These are phyloP conservation scores for Epizoanthus rinbou DNA, from an alignment of 92 coral and sea anemone species.

Conservation along the genomic window DNA sequence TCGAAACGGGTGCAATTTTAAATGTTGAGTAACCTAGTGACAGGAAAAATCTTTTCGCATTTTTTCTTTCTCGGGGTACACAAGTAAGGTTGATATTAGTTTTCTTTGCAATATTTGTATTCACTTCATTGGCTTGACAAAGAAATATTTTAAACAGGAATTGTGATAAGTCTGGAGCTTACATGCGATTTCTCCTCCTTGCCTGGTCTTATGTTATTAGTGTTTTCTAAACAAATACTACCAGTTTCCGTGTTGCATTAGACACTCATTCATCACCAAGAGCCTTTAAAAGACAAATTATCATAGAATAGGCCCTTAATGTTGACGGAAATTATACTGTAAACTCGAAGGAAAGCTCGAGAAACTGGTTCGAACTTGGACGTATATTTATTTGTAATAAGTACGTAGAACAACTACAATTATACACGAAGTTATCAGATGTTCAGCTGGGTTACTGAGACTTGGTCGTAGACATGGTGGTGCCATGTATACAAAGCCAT, in stretches of 20 bases:
- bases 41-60: no score
- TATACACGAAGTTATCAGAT: constrained; percentile 46
- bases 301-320: constrained; percentile 27
- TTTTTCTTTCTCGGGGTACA: no score
- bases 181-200: background rate
- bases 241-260: constrained; percentile 20
- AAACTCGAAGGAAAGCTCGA: constrained; percentile 20
- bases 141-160: no score
- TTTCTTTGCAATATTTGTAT: no score
- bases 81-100: no score
- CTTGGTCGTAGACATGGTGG: constrained; percentile 42
- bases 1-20: no score
- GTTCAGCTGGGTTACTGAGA: constrained; percentile 50
- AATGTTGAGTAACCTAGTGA: no score
- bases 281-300: constrained; percentile 32
- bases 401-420: background rate
- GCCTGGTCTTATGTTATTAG: background rate
- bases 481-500: constrained; percentile 57
- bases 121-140: no score
- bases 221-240: constrained; percentile 38
- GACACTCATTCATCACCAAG: constrained; percentile 21
- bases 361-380: background rate
- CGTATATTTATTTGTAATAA: constrained; percentile 5
- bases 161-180: background rate
- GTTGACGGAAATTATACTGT: constrained; percentile 32